Evolutionary conservation across 2,797 vertebrate species (phyloP).

Genomic region (Platyrinchus mystaceus): DNA sequence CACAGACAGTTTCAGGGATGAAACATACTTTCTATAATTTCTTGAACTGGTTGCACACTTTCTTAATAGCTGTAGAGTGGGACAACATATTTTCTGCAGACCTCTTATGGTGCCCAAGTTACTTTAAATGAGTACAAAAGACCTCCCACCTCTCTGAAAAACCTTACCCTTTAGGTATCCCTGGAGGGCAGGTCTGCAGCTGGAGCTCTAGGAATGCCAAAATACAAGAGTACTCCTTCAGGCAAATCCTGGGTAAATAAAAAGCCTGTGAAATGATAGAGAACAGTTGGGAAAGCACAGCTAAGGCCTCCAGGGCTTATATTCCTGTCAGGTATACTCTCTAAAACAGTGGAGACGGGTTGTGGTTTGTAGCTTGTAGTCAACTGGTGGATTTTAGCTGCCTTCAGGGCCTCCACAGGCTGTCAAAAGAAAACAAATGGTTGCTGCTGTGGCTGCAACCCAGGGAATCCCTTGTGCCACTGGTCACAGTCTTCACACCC

Average conservation of each 20-base stretch:
- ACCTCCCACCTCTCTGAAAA: not conserved
- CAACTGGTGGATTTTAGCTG: constrained; percentile 31
- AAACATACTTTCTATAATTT: not conserved
- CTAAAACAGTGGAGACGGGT: not conserved
- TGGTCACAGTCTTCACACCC: constrained; percentile 29
- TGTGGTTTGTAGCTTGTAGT: constrained; percentile 49
- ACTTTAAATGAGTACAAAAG: not conserved
- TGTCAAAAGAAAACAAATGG: constrained; percentile 57
- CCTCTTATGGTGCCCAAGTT: not conserved
- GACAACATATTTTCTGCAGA: not conserved
- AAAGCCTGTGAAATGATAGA: not conserved
- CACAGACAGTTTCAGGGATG: not conserved
- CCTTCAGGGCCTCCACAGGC: constrained; percentile 17
- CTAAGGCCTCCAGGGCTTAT: not conserved
- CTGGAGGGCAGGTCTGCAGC: not conserved
- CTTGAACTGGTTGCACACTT: not conserved
- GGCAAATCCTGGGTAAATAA: not conserved
- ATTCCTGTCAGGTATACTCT: not conserved
- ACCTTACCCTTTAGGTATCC: not conserved
- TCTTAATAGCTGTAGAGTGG: not conserved
- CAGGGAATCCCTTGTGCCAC: constrained; percentile 15
- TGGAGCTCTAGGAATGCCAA: not conserved
- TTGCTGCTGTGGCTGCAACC: constrained; percentile 34
- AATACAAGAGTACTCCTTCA: not conserved
- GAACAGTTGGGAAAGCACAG: not conserved